Evolutionary conservation across 2,888 invertebrate genomes (phyloP).

Genomic region (Cremastobaeus sp.): DNA sequence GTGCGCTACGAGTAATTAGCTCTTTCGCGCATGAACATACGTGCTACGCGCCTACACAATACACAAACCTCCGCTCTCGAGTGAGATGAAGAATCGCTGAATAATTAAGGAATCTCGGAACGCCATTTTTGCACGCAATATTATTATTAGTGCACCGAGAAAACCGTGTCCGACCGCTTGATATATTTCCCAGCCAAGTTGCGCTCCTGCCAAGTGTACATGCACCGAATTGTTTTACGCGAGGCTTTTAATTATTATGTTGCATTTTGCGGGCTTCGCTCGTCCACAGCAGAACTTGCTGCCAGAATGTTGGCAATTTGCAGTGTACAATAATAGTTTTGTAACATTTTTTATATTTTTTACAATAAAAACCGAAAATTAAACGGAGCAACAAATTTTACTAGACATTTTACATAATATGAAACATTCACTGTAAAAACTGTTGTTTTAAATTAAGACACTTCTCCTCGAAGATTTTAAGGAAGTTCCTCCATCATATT

Average conservation of each 20-base stretch:
- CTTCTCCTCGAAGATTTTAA: too few species aligned
- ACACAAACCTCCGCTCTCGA: conserved; percentile 37
- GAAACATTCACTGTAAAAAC: too few species aligned
- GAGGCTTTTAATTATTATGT: background rate
- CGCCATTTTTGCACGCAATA: conserved; percentile 42
- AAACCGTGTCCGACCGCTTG: conserved; percentile 22
- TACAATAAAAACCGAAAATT: too few species aligned
- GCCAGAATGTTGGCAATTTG: too few species aligned
- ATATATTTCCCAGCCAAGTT: conserved; percentile 25
- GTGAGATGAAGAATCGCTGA: conserved; percentile 51
- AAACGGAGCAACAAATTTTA: too few species aligned
- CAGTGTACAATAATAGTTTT: too few species aligned
- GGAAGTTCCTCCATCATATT: too few species aligned
- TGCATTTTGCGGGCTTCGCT: background rate
- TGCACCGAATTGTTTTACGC: conserved; percentile 10
- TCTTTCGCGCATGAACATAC: conserved; percentile 51
- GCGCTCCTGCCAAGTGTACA: background rate
- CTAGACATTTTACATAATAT: too few species aligned
- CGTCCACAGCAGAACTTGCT: too few species aligned
- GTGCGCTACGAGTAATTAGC: conserved; percentile 53
- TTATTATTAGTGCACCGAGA: conserved; percentile 43
- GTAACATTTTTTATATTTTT: too few species aligned
- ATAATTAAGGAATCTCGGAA: conserved; percentile 48
- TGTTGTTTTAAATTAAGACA: background rate
- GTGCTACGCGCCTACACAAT: conserved; percentile 53